Conservation (phyloP, 2,797 vertebrate species). For the Salarias fasciatus region DNA sequence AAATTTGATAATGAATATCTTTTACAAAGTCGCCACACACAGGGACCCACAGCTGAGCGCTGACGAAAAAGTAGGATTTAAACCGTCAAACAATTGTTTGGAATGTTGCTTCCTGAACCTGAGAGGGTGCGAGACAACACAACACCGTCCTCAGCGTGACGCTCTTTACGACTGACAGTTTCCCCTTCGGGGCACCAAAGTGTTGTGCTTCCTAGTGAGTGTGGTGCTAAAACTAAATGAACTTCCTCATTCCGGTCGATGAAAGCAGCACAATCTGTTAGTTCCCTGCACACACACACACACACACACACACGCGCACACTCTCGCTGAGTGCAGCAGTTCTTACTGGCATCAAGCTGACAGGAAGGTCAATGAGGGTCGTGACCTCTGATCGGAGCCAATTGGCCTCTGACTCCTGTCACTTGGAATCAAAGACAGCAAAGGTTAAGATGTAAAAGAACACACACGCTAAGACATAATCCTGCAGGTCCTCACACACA, state of each 20-base stretch:
- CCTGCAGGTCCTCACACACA: constrained; percentile 31
- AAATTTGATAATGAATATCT: too few relatives aligned
- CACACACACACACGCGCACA: constrained; percentile 2
- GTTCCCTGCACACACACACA: not conserved
- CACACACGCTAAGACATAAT: constrained; percentile 60
- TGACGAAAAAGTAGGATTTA: too few relatives aligned
- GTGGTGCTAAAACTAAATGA: not conserved
- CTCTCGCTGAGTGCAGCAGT: constrained; percentile 45
- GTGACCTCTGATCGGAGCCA: constrained; percentile 69
- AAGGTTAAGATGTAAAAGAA: constrained; percentile 61
- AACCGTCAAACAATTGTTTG: too few relatives aligned
- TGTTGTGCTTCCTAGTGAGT: not conserved
- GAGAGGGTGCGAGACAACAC: not conserved
- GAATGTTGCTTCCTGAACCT: not conserved
- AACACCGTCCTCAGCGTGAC: too few relatives aligned
- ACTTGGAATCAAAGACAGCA: constrained; percentile 67
- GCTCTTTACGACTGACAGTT: not conserved
- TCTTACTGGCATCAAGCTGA: constrained; percentile 70
- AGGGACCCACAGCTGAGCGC: too few relatives aligned
- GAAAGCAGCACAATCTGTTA: constrained; percentile 13
- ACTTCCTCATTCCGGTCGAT: constrained; percentile 5
- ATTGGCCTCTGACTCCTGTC: constrained; percentile 78
- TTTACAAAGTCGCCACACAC: too few relatives aligned
- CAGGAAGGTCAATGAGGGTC: constrained; percentile 72
- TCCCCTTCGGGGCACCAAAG: not conserved